Conservation (phyloP, 2,888 invertebrate genomes). For the Alsophila aescularia region DNA sequence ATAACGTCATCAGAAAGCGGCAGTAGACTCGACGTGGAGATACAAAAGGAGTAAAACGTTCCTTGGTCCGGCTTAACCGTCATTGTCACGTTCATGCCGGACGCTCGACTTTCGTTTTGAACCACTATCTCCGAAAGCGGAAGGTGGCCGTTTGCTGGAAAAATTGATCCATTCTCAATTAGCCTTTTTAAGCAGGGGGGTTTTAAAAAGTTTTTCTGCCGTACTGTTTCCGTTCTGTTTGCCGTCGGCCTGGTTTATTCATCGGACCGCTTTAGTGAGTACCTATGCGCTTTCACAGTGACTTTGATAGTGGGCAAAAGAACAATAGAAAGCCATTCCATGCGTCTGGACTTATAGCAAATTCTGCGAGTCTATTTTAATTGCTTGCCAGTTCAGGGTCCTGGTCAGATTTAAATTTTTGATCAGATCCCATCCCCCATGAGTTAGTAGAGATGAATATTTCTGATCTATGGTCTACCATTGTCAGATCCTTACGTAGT, state of each 20-base stretch:
- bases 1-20: conserved; percentile 84
- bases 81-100: conserved; percentile 73
- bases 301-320: conserved; percentile 73
- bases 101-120: conserved; percentile 64
- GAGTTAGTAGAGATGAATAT: background rate
- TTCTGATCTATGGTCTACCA: background rate
- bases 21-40: conserved; percentile 63
- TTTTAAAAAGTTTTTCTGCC: conserved; percentile 33
- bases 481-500: background rate
- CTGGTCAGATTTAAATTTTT: background rate
- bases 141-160: conserved; percentile 52
- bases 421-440: background rate
- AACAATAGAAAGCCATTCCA: conserved; percentile 74
- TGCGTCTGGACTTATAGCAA: conserved; percentile 42
- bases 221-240: conserved; percentile 48
- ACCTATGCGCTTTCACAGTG: conserved; percentile 47
- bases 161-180: conserved; percentile 43
- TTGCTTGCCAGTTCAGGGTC: conserved; percentile 57
- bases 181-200: conserved; percentile 40
- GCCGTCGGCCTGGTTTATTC: conserved; percentile 69
- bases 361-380: conserved; percentile 64
- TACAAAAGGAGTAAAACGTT: conserved; percentile 76
- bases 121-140: conserved; percentile 72
- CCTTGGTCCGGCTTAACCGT: conserved; percentile 75
- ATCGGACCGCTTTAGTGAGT: conserved; percentile 70